A percentile compares a stretch with the other conserved stretches of the same genome.
Evolutionary conservation across 2,797 vertebrate species (phyloP).

Genomic region (Gambelia wislizenii): DNA sequence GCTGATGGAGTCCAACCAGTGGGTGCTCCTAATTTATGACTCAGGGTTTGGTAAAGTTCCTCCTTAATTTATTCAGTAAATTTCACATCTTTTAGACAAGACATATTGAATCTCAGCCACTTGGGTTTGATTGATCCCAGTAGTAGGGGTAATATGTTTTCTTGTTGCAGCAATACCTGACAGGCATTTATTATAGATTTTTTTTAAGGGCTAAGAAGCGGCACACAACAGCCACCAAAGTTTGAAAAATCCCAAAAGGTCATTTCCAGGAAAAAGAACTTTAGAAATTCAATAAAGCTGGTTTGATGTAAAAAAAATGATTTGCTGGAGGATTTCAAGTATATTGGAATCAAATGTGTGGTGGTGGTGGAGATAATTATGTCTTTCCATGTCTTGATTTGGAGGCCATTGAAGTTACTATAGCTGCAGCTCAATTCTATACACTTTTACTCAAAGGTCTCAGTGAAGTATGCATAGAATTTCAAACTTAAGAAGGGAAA

Average conservation of each 20-base stretch:
- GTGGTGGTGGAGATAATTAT: background rate
- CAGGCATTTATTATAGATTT: slow-evolving; percentile 75
- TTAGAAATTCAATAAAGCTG: slow-evolving; percentile 38
- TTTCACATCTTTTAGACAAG: slow-evolving; percentile 71
- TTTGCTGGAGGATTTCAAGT: slow-evolving; percentile 12
- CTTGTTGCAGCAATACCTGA: slow-evolving; percentile 62
- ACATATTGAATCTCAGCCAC: slow-evolving; percentile 63
- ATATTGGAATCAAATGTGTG: background rate
- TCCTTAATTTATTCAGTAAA: slow-evolving; percentile 72
- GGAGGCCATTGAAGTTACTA: slow-evolving; percentile 18
- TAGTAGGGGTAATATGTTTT: slow-evolving; percentile 68
- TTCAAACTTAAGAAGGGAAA: too few species aligned
- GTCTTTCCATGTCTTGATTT: background rate
- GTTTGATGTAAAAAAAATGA: slow-evolving; percentile 38
- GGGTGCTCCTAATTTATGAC: slow-evolving; percentile 65
- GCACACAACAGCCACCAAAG: slow-evolving; percentile 51
- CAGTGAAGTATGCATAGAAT: too few species aligned
- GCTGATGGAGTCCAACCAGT: slow-evolving; percentile 25
- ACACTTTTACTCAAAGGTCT: background rate
- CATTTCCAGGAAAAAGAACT: slow-evolving; percentile 49
- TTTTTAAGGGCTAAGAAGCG: slow-evolving; percentile 59
- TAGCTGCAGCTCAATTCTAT: background rate
- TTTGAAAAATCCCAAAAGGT: slow-evolving; percentile 67
- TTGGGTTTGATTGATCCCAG: slow-evolving; percentile 73
- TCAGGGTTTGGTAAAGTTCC: slow-evolving; percentile 52